Percentiles rank a stretch among this genome's conserved stretches.
These are phyloP conservation scores for Drosophila asahinai DNA, from an alignment of 1,140 invertebrate species.

Conservation along the genomic window DNA sequence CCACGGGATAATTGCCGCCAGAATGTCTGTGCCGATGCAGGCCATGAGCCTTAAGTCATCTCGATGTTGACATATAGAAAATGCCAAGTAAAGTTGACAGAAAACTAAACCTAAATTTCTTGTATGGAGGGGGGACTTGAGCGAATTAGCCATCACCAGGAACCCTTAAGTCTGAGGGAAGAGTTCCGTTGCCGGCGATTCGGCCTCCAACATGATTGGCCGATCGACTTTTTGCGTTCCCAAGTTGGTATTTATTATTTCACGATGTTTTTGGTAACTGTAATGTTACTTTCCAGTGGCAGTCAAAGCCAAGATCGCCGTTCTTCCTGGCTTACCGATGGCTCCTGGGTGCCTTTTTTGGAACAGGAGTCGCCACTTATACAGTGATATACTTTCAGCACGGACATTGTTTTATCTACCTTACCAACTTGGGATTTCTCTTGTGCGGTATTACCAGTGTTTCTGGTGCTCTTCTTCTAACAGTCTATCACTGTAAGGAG, in stretches of 20 bases:
- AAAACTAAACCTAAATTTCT: background rate
- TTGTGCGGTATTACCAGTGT: slow-evolving; percentile 42
- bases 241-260: slow-evolving; percentile 41
- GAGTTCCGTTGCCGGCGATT: slow-evolving; percentile 19
- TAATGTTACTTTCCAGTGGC: slow-evolving; percentile 47
- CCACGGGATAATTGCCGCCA: background rate
- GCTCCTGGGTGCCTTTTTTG: slow-evolving; percentile 41
- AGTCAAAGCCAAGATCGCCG: slow-evolving; percentile 13
- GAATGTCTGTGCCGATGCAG: background rate
- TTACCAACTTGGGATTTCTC: slow-evolving; percentile 60
- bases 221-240: slow-evolving; percentile 47
- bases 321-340: slow-evolving; percentile 60
- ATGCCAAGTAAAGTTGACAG: background rate
- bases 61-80: slow-evolving; percentile 3
- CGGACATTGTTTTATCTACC: slow-evolving; percentile 52
- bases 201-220: slow-evolving; percentile 30
- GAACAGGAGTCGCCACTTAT: slow-evolving; percentile 1
- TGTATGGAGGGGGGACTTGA: slow-evolving; percentile 5
- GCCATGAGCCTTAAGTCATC: slow-evolving; percentile 31
- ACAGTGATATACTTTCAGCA: background rate
- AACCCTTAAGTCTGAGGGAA: slow-evolving; percentile 26
- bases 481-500: slow-evolving; percentile 18
- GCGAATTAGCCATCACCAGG: slow-evolving; percentile 1
- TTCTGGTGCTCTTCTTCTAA: slow-evolving; percentile 36
- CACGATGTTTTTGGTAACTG: no score